Evolutionary conservation across 1,140 invertebrate species (phyloP).

Genomic region (Colletes gigas): DNA sequence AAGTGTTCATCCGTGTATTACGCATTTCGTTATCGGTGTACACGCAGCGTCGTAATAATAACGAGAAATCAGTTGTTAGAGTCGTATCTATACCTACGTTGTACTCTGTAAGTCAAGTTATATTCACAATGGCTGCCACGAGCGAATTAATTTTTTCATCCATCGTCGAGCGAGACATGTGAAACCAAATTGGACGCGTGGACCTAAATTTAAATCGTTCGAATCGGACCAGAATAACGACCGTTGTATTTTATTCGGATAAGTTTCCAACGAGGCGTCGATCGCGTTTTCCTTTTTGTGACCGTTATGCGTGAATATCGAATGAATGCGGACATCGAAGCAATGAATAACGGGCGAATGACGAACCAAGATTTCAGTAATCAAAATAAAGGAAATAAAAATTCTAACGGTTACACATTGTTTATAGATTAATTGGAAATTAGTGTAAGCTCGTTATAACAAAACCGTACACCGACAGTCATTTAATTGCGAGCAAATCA

Average conservation of each 20-base stretch:
- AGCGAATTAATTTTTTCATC: conserved; percentile 2
- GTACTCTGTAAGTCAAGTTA: conserved; percentile 5
- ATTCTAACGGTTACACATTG: conserved; percentile 49
- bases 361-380: conserved; percentile 29
- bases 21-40: conserved; percentile 22
- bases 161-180: background rate
- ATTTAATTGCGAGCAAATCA: too few species aligned
- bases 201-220: conserved; percentile 40
- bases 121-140: background rate
- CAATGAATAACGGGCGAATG: background rate
- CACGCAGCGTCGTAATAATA: conserved; percentile 1
- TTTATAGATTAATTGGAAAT: conserved; percentile 43
- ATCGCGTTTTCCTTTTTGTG: conserved; percentile 19
- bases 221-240: conserved; percentile 45
- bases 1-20: conserved; percentile 40
- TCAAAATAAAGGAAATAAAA: conserved; percentile 19
- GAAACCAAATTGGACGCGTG: conserved; percentile 17
- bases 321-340: conserved; percentile 6
- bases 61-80: conserved; percentile 17
- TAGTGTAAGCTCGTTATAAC: conserved; percentile 32
- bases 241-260: conserved; percentile 46
- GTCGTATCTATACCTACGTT: conserved; percentile 16
- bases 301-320: conserved; percentile 6
- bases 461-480: background rate
- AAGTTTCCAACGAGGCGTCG: conserved; percentile 24